Percentiles rank a stretch among this genome's conserved stretches.
These are phyloP conservation scores for Amphiprion ocellaris DNA, from an alignment of 2,113 vertebrate species.

Conservation along the genomic window DNA sequence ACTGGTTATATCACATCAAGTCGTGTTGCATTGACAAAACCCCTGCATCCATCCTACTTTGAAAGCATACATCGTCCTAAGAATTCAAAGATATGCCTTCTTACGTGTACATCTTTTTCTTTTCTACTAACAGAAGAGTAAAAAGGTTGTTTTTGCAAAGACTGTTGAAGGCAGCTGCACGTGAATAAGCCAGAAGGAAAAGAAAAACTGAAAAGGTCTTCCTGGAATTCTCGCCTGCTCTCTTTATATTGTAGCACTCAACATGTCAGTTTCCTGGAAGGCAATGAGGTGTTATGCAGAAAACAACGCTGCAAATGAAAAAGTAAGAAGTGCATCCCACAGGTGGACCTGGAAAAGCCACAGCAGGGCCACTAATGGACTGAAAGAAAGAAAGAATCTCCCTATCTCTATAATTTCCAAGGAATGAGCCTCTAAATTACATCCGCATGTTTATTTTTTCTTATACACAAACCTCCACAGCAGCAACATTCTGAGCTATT, in stretches of 20 bases:
- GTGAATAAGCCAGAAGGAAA: constrained; percentile 18
- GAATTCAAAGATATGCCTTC: too few species aligned
- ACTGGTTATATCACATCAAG: too few species aligned
- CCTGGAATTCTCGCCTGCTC: constrained; percentile 26
- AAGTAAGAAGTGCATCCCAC: constrained; percentile 41
- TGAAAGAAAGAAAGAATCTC: constrained; percentile 43
- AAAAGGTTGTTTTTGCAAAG: background rate
- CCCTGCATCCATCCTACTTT: too few species aligned
- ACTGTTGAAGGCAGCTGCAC: background rate
- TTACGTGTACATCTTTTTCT: too few species aligned
- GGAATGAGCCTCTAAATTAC: constrained; percentile 8
- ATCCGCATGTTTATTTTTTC: constrained; percentile 8
- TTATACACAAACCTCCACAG: constrained; percentile 46
- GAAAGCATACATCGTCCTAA: too few species aligned
- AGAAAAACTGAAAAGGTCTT: constrained; percentile 24
- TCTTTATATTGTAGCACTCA: constrained; percentile 57
- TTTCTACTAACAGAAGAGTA: background rate
- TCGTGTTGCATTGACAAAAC: too few species aligned
- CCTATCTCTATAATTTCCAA: constrained; percentile 9
- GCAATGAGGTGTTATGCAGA: constrained; percentile 52
- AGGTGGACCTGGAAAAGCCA: constrained; percentile 33
- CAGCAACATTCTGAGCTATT: constrained; percentile 29
- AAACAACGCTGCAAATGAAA: background rate
- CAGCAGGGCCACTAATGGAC: constrained; percentile 64
- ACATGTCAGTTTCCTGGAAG: constrained; percentile 42